phyloP scores from a whole-genome alignment of 2,797 vertebrate species.

The Phalloptychus januarius region DNA sequence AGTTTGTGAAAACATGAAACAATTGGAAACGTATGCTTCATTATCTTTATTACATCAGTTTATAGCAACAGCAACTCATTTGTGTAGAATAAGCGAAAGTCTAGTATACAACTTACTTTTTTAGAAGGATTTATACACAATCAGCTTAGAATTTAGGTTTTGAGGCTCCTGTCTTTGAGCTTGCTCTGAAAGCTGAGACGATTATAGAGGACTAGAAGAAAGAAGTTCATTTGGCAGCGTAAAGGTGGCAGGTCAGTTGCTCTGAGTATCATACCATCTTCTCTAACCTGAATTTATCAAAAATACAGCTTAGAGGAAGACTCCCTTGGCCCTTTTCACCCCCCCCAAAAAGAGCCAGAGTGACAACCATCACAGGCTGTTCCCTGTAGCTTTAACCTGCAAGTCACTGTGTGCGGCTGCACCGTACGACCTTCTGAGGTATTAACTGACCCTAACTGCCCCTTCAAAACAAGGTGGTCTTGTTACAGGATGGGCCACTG shows the following conservation, averaged over 20 bases:
- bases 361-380: conserved; percentile 48
- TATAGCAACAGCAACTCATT: not conserved
- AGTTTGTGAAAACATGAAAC: not conserved
- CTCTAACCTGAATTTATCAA: conserved; percentile 60
- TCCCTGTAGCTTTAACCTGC: conserved; percentile 38
- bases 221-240: not conserved
- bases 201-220: conserved; percentile 20
- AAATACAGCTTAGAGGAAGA: conserved; percentile 64
- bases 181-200: conserved; percentile 1
- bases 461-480: conserved; percentile 44
- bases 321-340: not conserved
- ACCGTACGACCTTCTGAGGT: conserved; percentile 46
- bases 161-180: not conserved
- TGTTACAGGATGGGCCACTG: conserved; percentile 19
- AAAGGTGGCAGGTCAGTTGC: conserved; percentile 40
- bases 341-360: conserved; percentile 2
- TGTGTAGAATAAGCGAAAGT: not conserved
- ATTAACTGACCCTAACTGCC: conserved; percentile 53
- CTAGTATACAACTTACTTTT: not conserved
- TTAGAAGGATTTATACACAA: not conserved
- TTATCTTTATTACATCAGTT: not conserved
- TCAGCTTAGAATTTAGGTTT: not conserved
- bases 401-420: conserved; percentile 32
- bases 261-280: conserved; percentile 37
- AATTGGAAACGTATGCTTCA: too few species aligned